Base-by-base conservation (phyloP, 2,113 vertebrate species). In the Spea multiplicata region DNA sequence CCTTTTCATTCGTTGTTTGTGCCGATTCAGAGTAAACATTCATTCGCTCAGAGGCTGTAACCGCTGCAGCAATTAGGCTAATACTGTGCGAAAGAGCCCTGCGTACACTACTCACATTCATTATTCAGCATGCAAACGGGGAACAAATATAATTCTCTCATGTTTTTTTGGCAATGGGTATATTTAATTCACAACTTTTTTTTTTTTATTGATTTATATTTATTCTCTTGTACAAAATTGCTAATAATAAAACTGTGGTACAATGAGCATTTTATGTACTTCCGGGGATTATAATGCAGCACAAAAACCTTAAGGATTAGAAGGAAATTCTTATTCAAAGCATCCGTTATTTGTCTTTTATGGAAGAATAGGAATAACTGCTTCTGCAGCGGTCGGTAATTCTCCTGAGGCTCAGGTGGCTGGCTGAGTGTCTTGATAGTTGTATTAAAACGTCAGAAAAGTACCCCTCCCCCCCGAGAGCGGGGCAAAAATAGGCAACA, bases 31-130 rank as follows among this genome's bases (percentile, higher is more conserved):
- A 57, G 48, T 76, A 82, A 49, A 65, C 61, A 44, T 5, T 30
- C 17, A 3, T 66, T 45, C 48, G 64, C 59, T 69, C 53, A 66
- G 30, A 3, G 66, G 74, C 53, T 61, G 1, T 0, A 71, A 14
- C 9, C 48, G 77, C 53, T 67, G 17, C 57, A 71, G 4, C 75
- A 78, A 83, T 83, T 55, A 81, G 12, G 4, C 4, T 75, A 78
- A 80, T 73, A 75, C 44, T 14, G 4, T 44, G 59, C 72, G 68
- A 59, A 66, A 73, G 50, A 73, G 49, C 6, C 44, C 73, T 73
- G 66, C 59, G 57, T 70, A 17, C 50, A 47, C 47, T 67, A 62
- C 45, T 78, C 68, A 62, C 50, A 73, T 73, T 49, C 46, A 79
- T 79, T 66, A 80, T 80, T 73, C 73, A 73, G 44, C 13, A n/a